Base-by-base conservation (phyloP, 2,797 vertebrate species). In the Megaceryle alcyon region DNA sequence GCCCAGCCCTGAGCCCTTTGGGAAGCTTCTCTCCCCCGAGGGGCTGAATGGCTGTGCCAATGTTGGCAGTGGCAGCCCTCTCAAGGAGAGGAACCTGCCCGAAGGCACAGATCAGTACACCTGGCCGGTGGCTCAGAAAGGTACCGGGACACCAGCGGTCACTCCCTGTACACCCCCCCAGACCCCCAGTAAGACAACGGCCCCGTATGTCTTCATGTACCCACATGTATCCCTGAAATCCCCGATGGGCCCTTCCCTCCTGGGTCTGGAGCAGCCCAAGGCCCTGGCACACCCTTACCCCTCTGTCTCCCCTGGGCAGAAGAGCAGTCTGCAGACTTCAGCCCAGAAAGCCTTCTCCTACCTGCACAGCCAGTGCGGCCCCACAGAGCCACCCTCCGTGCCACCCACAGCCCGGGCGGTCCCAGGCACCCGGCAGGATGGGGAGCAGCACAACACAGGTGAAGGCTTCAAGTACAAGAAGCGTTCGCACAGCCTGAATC, bases 41-140 rank as follows among this genome's bases (percentile, higher is more conserved):
- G 97, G 84, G 35, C 73, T 95, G 79, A 96, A 96, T 0, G 72
- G 96, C 83, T 92, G 39, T 15, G 21, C 79, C 80, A 92, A 66
- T 0, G 43, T 92, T 0, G 1, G 83, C 0, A 39, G 53, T 22
- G 75, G 94, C 82, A 98, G 98, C 71, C 97, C 97, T 1, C 96
- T 98, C 23, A 98, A 97, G 92, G 99, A 99, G 87, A 98, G 99
- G 86, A 99, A 99, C 96, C 96, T 99, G 66, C 98, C 99, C 0
- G 99, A 99, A 91, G 99, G 99, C 86, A 99, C 97, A 0, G 98
- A 98, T 61, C 98, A 98, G 75, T 94, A 97, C 8, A 56, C 97
- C n/a, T 66, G 94, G 51, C 91, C 96, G 0, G 4, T 4, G 6
- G 80, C 56, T 68, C 94, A 95, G 84, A 97, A 96, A 72, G 93